Evolutionary conservation across 2,888 invertebrate species (phyloP).

Genomic region (Leucoma salicis): DNA sequence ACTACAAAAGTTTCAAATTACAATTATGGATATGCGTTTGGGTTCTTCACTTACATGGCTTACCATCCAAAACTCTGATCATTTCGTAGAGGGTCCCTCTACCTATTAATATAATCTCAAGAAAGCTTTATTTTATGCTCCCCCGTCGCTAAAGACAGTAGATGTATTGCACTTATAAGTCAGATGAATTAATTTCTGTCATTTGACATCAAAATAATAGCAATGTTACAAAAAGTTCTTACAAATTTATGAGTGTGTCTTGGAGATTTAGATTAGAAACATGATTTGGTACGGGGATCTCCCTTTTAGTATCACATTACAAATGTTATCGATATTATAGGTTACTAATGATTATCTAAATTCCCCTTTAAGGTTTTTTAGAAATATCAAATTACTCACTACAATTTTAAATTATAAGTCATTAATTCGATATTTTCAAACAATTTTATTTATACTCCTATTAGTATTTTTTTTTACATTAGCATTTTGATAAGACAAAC

Average conservation of each 20-base stretch:
- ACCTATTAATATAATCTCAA: slow-evolving; percentile 78
- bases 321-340: no score
- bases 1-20: slow-evolving; percentile 37
- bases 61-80: slow-evolving; percentile 66
- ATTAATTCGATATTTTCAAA: no score
- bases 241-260: slow-evolving; percentile 70
- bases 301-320: no score
- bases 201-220: slow-evolving; percentile 78
- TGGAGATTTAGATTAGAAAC: slow-evolving; percentile 50
- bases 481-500: no score
- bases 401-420: no score
- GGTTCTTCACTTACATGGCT: slow-evolving; percentile 63
- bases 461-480: no score
- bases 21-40: slow-evolving; percentile 10
- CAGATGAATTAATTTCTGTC: slow-evolving; percentile 80
- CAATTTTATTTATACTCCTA: no score
- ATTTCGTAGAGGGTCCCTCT: slow-evolving; percentile 58
- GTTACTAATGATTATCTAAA: no score
- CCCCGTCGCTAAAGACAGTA: slow-evolving; percentile 61
- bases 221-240: slow-evolving; percentile 77
- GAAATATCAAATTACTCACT: no score
- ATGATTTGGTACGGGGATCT: no score
- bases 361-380: no score
- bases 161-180: slow-evolving; percentile 82
- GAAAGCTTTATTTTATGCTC: slow-evolving; percentile 77